These are phyloP conservation scores for Canis aureus DNA, from an alignment of 2,113 vertebrate species.

Conservation along the genomic window DNA sequence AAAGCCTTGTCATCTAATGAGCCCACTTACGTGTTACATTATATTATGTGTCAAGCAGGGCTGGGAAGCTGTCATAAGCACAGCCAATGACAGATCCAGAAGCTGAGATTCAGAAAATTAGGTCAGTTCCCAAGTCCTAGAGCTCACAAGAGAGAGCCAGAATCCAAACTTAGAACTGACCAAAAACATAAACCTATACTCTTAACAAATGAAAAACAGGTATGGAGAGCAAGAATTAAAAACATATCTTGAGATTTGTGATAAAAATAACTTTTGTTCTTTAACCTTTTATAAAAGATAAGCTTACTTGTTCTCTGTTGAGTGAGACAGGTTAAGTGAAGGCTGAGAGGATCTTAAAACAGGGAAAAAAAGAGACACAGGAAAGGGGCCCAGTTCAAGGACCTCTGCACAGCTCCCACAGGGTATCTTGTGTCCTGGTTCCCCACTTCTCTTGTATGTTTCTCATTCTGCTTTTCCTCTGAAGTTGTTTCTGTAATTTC, in stretches of 20 bases:
- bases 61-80: not conserved
- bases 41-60: not conserved
- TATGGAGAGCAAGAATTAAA: not conserved
- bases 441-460: not conserved
- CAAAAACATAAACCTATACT: not conserved
- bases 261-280: not conserved
- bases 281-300: not conserved
- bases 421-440: accelerated
- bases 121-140: not conserved
- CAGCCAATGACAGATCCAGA: not conserved
- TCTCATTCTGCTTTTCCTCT: not conserved
- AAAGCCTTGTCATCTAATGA: not conserved
- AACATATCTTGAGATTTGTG: not conserved
- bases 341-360: not conserved
- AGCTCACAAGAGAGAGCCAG: not conserved
- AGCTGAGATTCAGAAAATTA: not conserved
- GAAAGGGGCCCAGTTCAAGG: accelerated
- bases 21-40: not conserved
- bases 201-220: not conserved
- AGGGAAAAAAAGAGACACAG: not conserved
- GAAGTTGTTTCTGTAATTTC: not conserved
- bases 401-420: not conserved
- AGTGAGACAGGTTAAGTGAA: not conserved
- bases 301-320: not conserved
- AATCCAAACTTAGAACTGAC: not conserved